Conservation (phyloP, 2,797 vertebrate species). For the Chaetophractus vellerosus region DNA sequence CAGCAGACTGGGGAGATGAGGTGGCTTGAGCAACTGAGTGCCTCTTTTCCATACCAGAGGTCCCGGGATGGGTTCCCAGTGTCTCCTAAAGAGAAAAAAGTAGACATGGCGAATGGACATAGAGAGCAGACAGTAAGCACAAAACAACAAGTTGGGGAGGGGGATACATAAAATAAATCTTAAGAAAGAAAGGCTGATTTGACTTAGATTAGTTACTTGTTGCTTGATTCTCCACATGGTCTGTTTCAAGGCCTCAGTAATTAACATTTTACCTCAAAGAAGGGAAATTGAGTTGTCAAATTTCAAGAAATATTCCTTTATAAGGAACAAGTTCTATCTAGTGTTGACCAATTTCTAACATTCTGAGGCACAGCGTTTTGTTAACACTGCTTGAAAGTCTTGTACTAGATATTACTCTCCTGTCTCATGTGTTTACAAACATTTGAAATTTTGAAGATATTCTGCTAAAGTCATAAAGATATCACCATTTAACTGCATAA, state of each 20-base stretch:
- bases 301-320: background rate
- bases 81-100: too few species aligned
- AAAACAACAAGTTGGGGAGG: too few species aligned
- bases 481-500: conserved; percentile 45
- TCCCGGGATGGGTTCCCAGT: too few species aligned
- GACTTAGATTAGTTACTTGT: conserved; percentile 32
- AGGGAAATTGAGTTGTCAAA: conserved; percentile 34
- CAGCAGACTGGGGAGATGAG: too few species aligned
- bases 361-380: background rate
- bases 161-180: too few species aligned
- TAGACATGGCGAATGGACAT: too few species aligned
- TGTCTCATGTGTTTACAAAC: background rate
- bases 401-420: background rate
- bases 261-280: background rate
- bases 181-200: background rate
- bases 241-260: conserved; percentile 24
- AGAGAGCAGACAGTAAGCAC: too few species aligned
- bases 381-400: conserved; percentile 1
- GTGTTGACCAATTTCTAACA: background rate
- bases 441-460: conserved; percentile 58
- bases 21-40: too few species aligned
- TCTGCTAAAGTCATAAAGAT: background rate
- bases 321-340: background rate
- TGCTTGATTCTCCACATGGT: conserved; percentile 3
- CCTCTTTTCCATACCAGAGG: too few species aligned